Conservation (phyloP, 2,113 vertebrate species). For the Macquaria australasica region DNA sequence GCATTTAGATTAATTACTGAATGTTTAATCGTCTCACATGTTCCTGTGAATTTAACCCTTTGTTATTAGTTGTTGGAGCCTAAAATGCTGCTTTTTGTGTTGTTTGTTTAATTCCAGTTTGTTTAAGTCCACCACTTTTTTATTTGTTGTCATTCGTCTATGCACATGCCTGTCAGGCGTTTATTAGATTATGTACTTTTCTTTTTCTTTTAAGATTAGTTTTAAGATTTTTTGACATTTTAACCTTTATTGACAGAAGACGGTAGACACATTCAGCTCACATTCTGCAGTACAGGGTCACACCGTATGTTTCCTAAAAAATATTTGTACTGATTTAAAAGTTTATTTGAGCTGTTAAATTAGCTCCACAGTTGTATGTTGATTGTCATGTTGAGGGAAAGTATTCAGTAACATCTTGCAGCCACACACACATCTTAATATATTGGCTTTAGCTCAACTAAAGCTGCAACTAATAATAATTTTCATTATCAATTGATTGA, state of each 20-base stretch:
- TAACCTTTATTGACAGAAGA: not conserved
- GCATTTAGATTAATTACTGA: not conserved
- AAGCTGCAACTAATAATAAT: slow-evolving; percentile 4
- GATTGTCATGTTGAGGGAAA: not conserved
- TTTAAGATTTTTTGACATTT: not conserved
- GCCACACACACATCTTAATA: not conserved
- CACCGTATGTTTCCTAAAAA: slow-evolving; percentile 1
- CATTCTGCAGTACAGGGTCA: not conserved
- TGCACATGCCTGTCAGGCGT: not conserved
- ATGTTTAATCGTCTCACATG: not conserved
- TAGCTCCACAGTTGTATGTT: not conserved
- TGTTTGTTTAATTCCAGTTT: not conserved
- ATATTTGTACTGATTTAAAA: not conserved
- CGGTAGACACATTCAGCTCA: not conserved
- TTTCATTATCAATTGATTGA: not conserved
- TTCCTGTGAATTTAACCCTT: not conserved
- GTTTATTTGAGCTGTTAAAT: slow-evolving; percentile 2
- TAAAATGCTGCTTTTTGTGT: not conserved
- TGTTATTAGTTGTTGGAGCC: not conserved
- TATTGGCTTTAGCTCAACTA: not conserved
- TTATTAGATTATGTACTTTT: not conserved
- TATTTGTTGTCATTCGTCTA: not conserved
- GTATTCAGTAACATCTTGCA: not conserved
- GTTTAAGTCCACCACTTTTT: not conserved
- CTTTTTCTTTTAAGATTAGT: not conserved